phyloP scores from a whole-genome alignment of 2,113 vertebrate genomes.

The Neomonachus schauinslandi region DNA sequence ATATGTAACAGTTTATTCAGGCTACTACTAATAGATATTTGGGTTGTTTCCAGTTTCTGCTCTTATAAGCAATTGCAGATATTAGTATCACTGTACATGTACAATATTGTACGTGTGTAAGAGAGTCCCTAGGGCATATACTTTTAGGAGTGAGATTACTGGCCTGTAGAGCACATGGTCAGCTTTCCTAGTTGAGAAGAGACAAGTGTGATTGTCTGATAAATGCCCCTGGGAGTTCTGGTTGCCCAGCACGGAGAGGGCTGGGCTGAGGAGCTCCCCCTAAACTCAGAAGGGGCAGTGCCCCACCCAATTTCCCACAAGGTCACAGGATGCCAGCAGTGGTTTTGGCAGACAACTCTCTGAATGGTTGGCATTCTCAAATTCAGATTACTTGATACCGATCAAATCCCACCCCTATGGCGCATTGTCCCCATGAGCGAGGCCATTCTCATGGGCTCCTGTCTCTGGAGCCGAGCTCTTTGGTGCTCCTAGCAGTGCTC shows the following conservation, averaged over 20 bases:
- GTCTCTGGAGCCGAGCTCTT: not conserved
- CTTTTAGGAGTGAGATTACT: not conserved
- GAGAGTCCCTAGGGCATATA: not conserved
- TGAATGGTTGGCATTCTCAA: not conserved
- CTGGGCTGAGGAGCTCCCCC: not conserved
- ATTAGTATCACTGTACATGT: not conserved
- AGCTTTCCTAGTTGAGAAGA: not conserved
- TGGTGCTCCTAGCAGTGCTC: not conserved
- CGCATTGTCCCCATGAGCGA: not conserved
- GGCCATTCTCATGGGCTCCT: not conserved
- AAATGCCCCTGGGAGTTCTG: not conserved
- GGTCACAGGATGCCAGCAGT: not conserved
- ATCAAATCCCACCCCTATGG: not conserved
- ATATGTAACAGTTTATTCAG: not conserved
- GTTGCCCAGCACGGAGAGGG: not conserved
- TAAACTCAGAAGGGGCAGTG: not conserved
- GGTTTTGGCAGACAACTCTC: not conserved
- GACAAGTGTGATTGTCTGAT: not conserved
- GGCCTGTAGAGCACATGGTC: not conserved
- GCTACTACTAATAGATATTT: not conserved
- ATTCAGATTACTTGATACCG: not conserved
- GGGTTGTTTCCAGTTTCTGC: not conserved
- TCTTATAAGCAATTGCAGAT: not conserved
- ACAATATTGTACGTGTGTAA: not conserved
- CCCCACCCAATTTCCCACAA: not conserved